Conservation (phyloP, 2,888 invertebrate genomes). For the Leucoma salicis region DNA sequence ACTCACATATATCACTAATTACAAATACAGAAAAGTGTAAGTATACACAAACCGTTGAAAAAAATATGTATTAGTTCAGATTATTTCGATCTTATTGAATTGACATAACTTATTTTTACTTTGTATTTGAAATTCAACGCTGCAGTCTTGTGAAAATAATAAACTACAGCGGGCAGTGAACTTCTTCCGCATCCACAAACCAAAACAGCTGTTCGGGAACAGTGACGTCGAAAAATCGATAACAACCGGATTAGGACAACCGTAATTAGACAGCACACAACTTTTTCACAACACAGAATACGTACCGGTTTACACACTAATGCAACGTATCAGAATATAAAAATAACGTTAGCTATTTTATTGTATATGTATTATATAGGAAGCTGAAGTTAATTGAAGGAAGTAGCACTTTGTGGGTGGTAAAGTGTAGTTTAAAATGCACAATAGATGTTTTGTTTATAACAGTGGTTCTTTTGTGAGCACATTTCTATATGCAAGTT, state of each 20-base stretch:
- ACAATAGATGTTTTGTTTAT: constrained; percentile 52
- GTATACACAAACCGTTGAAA: not conserved
- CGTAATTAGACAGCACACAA: constrained; percentile 53
- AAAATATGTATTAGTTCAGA: not conserved
- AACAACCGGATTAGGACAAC: constrained; percentile 53
- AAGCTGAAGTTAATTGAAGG: constrained; percentile 6
- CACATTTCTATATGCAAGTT: constrained; percentile 37
- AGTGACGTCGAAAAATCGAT: constrained; percentile 69
- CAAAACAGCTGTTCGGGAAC: constrained; percentile 71
- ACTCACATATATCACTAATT: constrained; percentile 7
- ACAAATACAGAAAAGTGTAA: no score
- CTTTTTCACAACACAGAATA: constrained; percentile 56
- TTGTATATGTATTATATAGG: constrained; percentile 15
- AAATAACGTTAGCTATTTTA: constrained; percentile 25
- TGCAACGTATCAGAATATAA: constrained; percentile 35
- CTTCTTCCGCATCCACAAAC: constrained; percentile 59
- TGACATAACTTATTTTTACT: constrained; percentile 6
- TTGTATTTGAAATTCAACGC: constrained; percentile 13
- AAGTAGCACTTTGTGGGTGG: constrained; percentile 29
- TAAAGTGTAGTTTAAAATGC: constrained; percentile 22
- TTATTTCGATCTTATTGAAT: constrained; percentile 1
- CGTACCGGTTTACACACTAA: constrained; percentile 50
- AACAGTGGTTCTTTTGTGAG: constrained; percentile 41
- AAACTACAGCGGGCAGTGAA: constrained; percentile 24
- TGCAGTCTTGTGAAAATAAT: constrained; percentile 15